These are phyloP conservation scores for Synanceia verrucosa DNA, from an alignment of 2,797 vertebrate genomes.

Conservation along the genomic window DNA sequence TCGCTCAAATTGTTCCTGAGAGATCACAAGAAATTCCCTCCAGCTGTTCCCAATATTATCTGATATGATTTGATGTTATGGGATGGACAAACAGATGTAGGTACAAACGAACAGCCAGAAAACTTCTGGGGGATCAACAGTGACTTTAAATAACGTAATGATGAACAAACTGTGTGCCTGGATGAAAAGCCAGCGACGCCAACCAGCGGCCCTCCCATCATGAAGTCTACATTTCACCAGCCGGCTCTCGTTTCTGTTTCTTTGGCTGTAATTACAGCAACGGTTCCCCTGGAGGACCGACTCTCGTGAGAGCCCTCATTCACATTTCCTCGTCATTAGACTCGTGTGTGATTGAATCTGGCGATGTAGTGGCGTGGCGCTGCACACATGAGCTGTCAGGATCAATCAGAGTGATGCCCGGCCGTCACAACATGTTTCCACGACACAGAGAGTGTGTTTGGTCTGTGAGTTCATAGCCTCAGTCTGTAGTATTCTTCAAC, in stretches of 20 bases:
- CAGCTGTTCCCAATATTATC: too few species aligned
- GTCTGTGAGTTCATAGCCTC: too few species aligned
- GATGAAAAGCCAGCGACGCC: neutral
- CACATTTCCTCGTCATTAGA: conserved; percentile 61
- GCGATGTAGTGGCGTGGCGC: conserved; percentile 11
- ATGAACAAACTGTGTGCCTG: neutral
- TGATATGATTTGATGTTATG: too few species aligned
- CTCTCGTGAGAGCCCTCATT: conserved; percentile 38
- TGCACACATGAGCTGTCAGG: conserved; percentile 48
- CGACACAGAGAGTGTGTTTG: conserved; percentile 10
- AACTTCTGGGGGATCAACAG: neutral
- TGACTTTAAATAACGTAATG: neutral
- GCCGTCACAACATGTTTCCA: conserved; percentile 7
- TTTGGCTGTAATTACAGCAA: conserved; percentile 38
- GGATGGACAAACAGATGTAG: too few species aligned
- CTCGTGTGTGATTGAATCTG: conserved; percentile 54
- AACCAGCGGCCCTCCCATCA: neutral
- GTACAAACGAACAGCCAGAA: too few species aligned
- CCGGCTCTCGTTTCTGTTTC: conserved; percentile 1
- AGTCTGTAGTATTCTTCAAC: too few species aligned
- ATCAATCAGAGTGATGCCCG: conserved; percentile 43
- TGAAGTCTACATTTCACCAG: neutral
- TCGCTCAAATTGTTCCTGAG: too few species aligned
- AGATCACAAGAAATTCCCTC: too few species aligned
- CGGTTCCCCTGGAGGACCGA: conserved; percentile 12